Conservation (phyloP, 2,797 vertebrate genomes). For the Sebastes reedi region DNA sequence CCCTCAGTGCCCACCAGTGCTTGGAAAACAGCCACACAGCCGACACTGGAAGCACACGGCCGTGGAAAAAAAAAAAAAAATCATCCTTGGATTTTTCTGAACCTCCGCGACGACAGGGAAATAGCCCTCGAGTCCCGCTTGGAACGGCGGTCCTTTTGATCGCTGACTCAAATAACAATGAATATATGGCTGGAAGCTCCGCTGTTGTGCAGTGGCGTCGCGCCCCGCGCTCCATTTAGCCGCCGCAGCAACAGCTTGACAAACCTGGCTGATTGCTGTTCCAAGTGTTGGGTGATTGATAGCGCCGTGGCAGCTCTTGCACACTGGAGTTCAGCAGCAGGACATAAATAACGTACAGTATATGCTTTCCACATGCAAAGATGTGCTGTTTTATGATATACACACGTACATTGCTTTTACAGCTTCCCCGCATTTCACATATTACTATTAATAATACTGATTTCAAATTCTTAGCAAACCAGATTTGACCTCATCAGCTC, state of each 20-base stretch:
- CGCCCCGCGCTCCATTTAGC: constrained; percentile 39
- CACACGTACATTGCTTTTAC: not conserved
- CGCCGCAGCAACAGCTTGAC: constrained; percentile 39
- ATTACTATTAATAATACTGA: too few species aligned
- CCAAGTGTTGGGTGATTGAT: constrained; percentile 59
- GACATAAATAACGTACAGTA: constrained; percentile 27
- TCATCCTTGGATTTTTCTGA: constrained; percentile 49
- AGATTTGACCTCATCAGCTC: not conserved
- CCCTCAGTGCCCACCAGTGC: constrained; percentile 33
- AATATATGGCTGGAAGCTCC: constrained; percentile 45
- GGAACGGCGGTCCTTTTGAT: constrained; percentile 53
- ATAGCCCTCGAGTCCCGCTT: constrained; percentile 39
- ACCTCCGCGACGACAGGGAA: constrained; percentile 41
- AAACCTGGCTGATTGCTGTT: constrained; percentile 39
- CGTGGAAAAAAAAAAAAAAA: constrained; percentile 18
- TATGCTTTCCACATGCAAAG: constrained; percentile 14
- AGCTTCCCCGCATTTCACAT: not conserved
- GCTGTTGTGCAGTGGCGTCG: constrained; percentile 6
- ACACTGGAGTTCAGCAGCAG: constrained; percentile 34
- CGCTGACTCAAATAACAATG: constrained; percentile 59
- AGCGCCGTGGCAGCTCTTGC: constrained; percentile 33
- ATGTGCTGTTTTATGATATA: not conserved
- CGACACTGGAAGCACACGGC: constrained; percentile 9
- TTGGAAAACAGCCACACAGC: constrained; percentile 50
- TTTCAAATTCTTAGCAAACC: not conserved